Base-by-base conservation (phyloP, 1,140 invertebrate species). In the Heliconius hewitsoni region DNA sequence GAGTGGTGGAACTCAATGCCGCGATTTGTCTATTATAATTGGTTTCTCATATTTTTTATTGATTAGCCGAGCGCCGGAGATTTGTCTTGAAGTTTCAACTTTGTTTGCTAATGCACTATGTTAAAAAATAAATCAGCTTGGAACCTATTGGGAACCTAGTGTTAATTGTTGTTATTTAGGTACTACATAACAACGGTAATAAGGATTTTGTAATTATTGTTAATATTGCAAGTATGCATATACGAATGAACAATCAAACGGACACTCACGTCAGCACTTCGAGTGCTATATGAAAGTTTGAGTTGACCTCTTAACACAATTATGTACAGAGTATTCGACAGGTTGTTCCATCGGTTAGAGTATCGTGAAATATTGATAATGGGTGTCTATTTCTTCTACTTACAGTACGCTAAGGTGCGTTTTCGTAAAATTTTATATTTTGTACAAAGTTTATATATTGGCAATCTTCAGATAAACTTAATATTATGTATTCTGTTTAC, bases 201-300 rank as follows among this genome's bases (percentile, higher is more conserved):
- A 16, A 46, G 16, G 11, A 46, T 46, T 46, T 46, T 46, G 42
- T 57, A 27, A 30, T 27, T 13, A 16, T 66, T 27, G n/a, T 27
- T 27, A 66, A 16, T 66, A 66, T 27, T 30, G 11, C 60, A 30
- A 66, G 9, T 66, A 27, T 16, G 0, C 1, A 23, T 57, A 13
- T 66, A 66, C 13, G 23, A 27, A 16, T 27, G 23, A 66, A 30
- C 23, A 66, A 66, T 66, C 4, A 66, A 66, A 30, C 11, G 23
- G 13, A 30, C 60, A 66, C 27, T 3, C 13, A 66, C 11, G 27
- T 66, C 3, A 66, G 13, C 60, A 66, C 60, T 66, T 16, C 27
- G 11, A 30, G 27, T 66, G 60, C 27, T 66, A 66, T 66, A n/a
- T 66, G 60, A 66, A 66, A 66, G 60, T 66, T 66, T 66, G 27